These are phyloP conservation scores for Gymnocypris eckloni DNA, from an alignment of 2,797 vertebrate genomes.

Conservation along the genomic window DNA sequence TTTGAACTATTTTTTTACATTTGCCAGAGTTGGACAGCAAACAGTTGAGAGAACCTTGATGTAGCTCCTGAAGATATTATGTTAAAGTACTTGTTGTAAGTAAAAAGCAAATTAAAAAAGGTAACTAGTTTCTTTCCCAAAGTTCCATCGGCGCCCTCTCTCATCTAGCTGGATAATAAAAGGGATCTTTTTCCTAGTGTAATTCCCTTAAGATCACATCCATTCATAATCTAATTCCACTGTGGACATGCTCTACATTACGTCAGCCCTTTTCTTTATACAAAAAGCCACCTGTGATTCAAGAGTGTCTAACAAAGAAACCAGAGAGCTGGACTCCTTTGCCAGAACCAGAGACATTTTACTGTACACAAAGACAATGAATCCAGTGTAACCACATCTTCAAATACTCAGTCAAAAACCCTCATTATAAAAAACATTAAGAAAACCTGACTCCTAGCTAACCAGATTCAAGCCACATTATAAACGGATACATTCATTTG, in stretches of 20 bases:
- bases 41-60: neutral
- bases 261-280: slow-evolving; percentile 54
- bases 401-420: slow-evolving; percentile 27
- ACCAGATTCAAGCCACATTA: neutral
- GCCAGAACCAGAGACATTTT: slow-evolving; percentile 42
- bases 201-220: slow-evolving; percentile 53
- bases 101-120: neutral
- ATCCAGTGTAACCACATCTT: slow-evolving; percentile 56
- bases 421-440: slow-evolving; percentile 13
- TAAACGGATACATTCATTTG: neutral
- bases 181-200: slow-evolving; percentile 63
- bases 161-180: slow-evolving; percentile 52
- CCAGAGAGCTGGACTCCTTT: slow-evolving; percentile 31
- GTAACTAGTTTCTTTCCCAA: slow-evolving; percentile 18
- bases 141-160: neutral
- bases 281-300: slow-evolving; percentile 46
- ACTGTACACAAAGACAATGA: slow-evolving; percentile 49
- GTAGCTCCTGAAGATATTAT: neutral
- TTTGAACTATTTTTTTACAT: neutral
- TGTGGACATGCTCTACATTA: slow-evolving; percentile 49
- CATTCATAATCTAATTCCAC: slow-evolving; percentile 68
- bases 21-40: neutral
- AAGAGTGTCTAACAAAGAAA: slow-evolving; percentile 42
- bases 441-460: neutral
- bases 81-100: neutral